Conservation (phyloP, 2,797 vertebrate genomes). For the Enteromius afrohamiltoni region DNA sequence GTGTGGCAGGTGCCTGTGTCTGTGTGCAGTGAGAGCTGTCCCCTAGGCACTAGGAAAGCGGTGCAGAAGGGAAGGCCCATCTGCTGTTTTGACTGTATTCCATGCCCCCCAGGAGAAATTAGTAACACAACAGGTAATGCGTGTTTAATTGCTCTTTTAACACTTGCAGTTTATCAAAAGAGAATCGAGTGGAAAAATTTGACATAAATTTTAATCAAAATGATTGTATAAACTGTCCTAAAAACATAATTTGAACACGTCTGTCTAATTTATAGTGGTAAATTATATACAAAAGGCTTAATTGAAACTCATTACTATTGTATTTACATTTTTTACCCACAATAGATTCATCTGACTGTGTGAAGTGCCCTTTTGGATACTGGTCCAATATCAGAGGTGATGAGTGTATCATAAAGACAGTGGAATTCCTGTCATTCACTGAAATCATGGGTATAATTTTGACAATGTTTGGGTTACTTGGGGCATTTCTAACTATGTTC, state of each 20-base stretch:
- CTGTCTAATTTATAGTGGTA: neutral
- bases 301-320: constrained; percentile 17
- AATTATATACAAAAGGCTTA: neutral
- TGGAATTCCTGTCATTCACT: constrained; percentile 64
- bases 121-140: constrained; percentile 61
- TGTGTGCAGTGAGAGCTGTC: constrained; percentile 58
- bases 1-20: constrained; percentile 60
- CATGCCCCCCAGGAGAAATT: constrained; percentile 61
- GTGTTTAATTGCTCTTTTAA: constrained; percentile 31
- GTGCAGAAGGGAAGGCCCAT: constrained; percentile 54
- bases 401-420: constrained; percentile 62
- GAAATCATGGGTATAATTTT: constrained; percentile 66
- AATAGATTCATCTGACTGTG: constrained; percentile 66
- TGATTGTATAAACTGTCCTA: neutral
- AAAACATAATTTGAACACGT: constrained; percentile 25
- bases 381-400: constrained; percentile 65
- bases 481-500: constrained; percentile 58
- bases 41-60: constrained; percentile 55
- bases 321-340: constrained; percentile 49
- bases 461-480: constrained; percentile 59
- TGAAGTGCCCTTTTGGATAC: constrained; percentile 63
- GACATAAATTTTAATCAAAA: neutral
- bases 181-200: neutral
- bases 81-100: constrained; percentile 63
- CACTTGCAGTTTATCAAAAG: constrained; percentile 27